Evolutionary conservation across 2,113 vertebrate species (phyloP), one percentile per base, ranked within the genome.

Genomic region (Colaptes auratus): DNA sequence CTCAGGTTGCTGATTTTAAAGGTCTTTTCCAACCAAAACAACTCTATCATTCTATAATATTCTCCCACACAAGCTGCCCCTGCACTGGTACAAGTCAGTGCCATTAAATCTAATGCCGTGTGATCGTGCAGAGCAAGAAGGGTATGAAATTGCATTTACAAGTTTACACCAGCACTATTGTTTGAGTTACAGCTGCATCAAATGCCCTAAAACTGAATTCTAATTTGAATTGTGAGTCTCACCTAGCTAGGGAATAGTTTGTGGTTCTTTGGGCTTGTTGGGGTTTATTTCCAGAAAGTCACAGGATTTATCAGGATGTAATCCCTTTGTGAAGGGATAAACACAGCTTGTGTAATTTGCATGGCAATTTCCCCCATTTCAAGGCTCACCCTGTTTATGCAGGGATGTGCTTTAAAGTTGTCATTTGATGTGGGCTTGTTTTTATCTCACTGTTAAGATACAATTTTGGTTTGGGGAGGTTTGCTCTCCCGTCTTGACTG

Each of bases 351-450:
- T 55, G 10, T 46, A 50, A 86, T 92, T 73, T 87, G 30, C 35
- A 8, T 66, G 90, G 35, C 35, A 52, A 18, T 59, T 86, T 63
- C 90, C 48, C 53, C 39, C 33, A 42, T 82, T 80, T 78, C 65
- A 8, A 19, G 52, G 61, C 44, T 81, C 53, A 15, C 39, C 69
- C 60, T 92, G 44, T 69, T 88, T 74, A 16, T 66, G 55, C 35
- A 72, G 52, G 16, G 33, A 61, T 15, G 18, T 75, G 35, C 56
- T 79, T 89, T 27, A 50, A 58, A 65, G 60, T 12, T 73, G 50
- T 79, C 46, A 87, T 95, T 94, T 76, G 46, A 28, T 58, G 50
- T 1, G 5, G 39, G 28, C 66, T 92, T 50, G 12, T 86, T 95
- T 67, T 77, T 53, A 25, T 74, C 27, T 86, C n/a, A 2, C 46